These are phyloP conservation scores for Drosophila recens DNA, from an alignment of 2,888 invertebrate genomes.

Conservation along the genomic window DNA sequence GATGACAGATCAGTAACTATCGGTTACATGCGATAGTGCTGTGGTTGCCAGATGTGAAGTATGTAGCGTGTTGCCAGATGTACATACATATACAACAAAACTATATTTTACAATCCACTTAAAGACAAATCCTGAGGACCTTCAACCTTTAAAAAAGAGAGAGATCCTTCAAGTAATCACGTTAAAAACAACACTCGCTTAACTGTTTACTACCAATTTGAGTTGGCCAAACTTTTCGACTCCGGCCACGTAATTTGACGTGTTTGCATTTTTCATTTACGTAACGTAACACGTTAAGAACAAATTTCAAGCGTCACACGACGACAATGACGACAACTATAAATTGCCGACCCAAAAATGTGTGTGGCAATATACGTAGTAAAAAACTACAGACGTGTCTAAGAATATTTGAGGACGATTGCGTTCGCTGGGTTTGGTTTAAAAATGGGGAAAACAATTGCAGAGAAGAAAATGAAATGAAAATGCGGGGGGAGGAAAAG, in stretches of 20 bases:
- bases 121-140: not conserved
- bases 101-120: not conserved
- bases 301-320: slow-evolving; percentile 49
- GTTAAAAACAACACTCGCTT: slow-evolving; percentile 19
- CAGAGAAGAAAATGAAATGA: not conserved
- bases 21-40: no score
- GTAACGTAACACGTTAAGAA: slow-evolving; percentile 58
- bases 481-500: not conserved
- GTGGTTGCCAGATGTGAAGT: no score
- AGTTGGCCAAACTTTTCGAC: slow-evolving; percentile 4
- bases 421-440: slow-evolving; percentile 13
- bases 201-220: slow-evolving; percentile 21
- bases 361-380: slow-evolving; percentile 5
- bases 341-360: slow-evolving; percentile 32
- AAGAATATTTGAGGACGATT: slow-evolving; percentile 18
- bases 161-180: slow-evolving; percentile 10
- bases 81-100: no score
- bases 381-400: slow-evolving; percentile 62
- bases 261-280: slow-evolving; percentile 42
- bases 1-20: no score
- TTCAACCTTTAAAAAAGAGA: not conserved
- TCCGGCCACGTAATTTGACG: slow-evolving; percentile 10
- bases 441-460: slow-evolving; percentile 6
- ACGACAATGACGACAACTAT: slow-evolving; percentile 40
- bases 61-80: no score